Conservation (phyloP, 2,797 vertebrate genomes). For the Potorous gilbertii region DNA sequence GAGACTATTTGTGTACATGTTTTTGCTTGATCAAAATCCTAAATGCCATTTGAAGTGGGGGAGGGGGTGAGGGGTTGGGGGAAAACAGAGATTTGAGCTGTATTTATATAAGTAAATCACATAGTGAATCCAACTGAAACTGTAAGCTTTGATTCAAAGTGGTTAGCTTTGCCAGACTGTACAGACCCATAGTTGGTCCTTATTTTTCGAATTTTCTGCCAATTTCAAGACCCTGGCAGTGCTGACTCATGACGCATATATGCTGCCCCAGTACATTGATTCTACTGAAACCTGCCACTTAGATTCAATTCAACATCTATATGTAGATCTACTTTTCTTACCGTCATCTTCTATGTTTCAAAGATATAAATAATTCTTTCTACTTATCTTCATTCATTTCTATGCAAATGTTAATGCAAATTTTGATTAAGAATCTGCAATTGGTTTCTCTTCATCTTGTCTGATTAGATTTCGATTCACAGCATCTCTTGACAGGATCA, state of each 20-base stretch:
- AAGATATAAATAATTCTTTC: neutral
- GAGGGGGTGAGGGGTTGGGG: too few relatives aligned
- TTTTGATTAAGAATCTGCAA: neutral
- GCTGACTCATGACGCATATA: neutral
- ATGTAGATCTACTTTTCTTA: neutral
- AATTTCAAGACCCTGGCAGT: neutral
- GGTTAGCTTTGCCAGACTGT: neutral
- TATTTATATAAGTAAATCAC: neutral
- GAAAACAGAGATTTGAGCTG: neutral
- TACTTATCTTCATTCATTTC: neutral
- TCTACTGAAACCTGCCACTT: neutral
- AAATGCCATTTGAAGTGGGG: neutral
- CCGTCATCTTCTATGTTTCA: neutral
- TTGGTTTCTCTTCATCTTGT: neutral
- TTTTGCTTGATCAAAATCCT: neutral
- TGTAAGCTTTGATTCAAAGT: neutral
- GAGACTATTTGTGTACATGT: neutral
- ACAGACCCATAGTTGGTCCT: neutral
- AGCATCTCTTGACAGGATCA: neutral
- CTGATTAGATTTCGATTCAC: neutral
- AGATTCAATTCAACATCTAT: neutral
- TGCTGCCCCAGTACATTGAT: neutral
- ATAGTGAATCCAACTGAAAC: neutral
- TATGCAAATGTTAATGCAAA: neutral
- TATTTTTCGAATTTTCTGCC: neutral